Evolutionary conservation across 1,140 invertebrate genomes (phyloP).

Genomic region (Macrobrachium nipponense): DNA sequence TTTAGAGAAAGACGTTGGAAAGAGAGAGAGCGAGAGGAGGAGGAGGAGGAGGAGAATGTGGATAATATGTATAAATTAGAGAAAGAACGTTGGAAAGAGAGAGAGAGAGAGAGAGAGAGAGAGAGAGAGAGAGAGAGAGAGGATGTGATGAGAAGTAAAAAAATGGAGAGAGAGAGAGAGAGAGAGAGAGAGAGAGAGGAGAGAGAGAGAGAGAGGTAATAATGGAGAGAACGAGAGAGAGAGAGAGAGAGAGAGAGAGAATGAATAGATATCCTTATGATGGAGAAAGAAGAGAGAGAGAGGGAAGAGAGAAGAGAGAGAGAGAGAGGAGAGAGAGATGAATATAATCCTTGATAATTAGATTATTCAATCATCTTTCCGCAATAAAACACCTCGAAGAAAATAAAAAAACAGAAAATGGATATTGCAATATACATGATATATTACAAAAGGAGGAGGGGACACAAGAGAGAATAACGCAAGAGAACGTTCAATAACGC

Average conservation of each 20-base stretch:
- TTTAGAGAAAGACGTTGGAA: no score
- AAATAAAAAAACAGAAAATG: not conserved
- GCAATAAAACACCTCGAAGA: not conserved
- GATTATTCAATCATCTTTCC: no score
- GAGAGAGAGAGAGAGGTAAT: slow-evolving; percentile 22
- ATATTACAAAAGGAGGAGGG: not conserved
- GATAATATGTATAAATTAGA: not conserved
- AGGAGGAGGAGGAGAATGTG: not conserved
- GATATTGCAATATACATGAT: not conserved
- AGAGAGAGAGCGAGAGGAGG: not conserved
- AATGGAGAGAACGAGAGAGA: slow-evolving; percentile 23
- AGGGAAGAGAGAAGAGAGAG: no score
- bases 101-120: slow-evolving; percentile 27
- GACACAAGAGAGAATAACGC: not conserved
- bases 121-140: slow-evolving; percentile 27
- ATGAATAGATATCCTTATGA: not conserved
- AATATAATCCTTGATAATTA: not conserved
- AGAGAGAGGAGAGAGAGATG: no score
- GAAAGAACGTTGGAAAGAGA: slow-evolving; percentile 8
- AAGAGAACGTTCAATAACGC: not conserved
- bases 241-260: slow-evolving; percentile 8
- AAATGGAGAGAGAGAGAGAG: not conserved
- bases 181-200: not conserved
- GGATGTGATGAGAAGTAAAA: no score
- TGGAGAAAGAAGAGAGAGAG: no score